Percentiles rank a stretch among this genome's conserved stretches.
Evolutionary conservation across 2,888 invertebrate species (phyloP).

Genomic region (Metalampra italica): DNA sequence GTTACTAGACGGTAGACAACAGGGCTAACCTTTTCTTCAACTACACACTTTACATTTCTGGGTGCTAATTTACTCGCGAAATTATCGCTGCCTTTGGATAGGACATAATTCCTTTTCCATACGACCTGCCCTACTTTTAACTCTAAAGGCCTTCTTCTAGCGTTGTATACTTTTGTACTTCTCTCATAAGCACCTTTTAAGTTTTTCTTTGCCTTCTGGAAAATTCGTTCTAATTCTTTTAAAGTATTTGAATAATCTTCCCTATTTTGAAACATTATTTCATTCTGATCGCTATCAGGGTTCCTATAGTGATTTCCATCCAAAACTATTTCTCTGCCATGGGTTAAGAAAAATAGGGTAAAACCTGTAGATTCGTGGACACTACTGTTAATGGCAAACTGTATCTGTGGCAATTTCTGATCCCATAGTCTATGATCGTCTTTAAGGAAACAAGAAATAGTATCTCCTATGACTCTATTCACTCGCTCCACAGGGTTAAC

Average conservation of each 20-base stretch:
- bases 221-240: neutral
- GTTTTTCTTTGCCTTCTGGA: conserved; percentile 4
- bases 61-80: conserved; percentile 22
- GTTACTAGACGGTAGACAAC: no score
- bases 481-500: neutral
- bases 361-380: conserved; percentile 20
- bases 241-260: conserved; percentile 11
- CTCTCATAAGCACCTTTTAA: conserved; percentile 4
- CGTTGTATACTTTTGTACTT: conserved; percentile 8
- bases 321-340: conserved; percentile 10
- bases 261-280: conserved; percentile 5
- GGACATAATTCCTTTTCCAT: conserved; percentile 14
- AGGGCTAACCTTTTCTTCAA: no score
- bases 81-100: conserved; percentile 17
- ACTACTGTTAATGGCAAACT: conserved; percentile 21
- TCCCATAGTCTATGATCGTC: conserved; percentile 25
- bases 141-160: conserved; percentile 13
- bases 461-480: neutral
- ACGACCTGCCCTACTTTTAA: conserved; percentile 19
- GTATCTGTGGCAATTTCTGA: conserved; percentile 12
- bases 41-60: no score
- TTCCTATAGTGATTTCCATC: conserved; percentile 11
- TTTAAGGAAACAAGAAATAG: neutral
- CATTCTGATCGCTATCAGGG: neutral
- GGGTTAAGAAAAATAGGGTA: conserved; percentile 7